Evolutionary conservation across 2,113 vertebrate genomes (phyloP).

Genomic region (Cyrtonyx montezumae): DNA sequence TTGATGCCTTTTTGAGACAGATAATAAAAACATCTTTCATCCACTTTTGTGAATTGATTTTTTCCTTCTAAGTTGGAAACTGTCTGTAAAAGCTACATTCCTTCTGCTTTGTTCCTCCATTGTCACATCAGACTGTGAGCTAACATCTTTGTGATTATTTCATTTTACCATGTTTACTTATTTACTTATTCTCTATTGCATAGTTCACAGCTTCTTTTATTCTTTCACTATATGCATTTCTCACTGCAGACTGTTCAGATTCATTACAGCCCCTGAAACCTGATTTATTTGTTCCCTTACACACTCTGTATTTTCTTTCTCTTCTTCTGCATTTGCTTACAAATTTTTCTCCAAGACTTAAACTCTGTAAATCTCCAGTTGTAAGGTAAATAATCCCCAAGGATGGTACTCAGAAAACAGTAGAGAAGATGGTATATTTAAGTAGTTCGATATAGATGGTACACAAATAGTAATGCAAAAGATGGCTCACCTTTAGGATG

Average conservation of each 20-base stretch:
- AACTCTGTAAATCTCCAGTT: not conserved
- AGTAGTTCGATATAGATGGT: too few species aligned
- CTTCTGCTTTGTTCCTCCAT: not conserved
- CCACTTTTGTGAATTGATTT: not conserved
- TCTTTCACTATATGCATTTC: not conserved
- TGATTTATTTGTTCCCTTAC: not conserved
- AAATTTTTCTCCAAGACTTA: not conserved
- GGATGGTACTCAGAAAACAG: too few species aligned
- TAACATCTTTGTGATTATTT: not conserved
- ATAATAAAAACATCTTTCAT: not conserved
- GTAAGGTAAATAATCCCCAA: too few species aligned
- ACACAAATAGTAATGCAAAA: too few species aligned
- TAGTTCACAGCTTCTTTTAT: not conserved
- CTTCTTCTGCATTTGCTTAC: not conserved
- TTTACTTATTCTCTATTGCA: not conserved
- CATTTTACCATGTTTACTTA: not conserved
- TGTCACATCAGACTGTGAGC: not conserved
- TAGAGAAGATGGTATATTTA: too few species aligned
- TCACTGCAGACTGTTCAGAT: not conserved
- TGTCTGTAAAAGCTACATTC: not conserved
- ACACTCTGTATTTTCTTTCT: not conserved
- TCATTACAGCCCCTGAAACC: not conserved
- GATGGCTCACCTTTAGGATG: too few species aligned
- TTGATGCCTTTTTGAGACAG: not conserved
- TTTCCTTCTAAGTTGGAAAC: not conserved